These are phyloP conservation scores for Xiphophorus birchmanni DNA, from an alignment of 2,797 vertebrate species.

Conservation along the genomic window DNA sequence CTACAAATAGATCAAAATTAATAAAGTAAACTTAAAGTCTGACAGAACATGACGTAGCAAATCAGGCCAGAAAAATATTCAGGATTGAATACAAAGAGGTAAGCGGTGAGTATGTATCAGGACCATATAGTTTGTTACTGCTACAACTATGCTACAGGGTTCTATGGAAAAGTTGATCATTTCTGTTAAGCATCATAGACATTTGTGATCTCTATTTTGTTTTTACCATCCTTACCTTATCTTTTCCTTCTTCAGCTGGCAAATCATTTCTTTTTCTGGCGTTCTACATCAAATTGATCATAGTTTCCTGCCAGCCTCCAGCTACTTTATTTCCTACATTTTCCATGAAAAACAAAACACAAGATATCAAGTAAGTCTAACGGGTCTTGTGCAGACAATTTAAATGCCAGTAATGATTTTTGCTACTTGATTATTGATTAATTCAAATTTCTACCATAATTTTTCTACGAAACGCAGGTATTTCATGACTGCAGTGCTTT, in stretches of 20 bases:
- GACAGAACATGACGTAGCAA: not conserved
- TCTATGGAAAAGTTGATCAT: not conserved
- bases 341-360: not conserved
- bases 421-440: not conserved
- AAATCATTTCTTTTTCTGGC: not conserved
- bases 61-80: not conserved
- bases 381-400: not conserved
- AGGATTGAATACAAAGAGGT: not conserved
- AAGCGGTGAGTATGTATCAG: not conserved
- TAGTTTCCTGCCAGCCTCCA: not conserved
- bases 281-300: not conserved
- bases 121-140: not conserved
- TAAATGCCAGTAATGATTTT: not conserved
- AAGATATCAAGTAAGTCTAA: not conserved
- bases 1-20: not conserved
- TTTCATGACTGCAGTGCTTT: not conserved
- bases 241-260: not conserved
- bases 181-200: not conserved
- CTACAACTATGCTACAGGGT: not conserved
- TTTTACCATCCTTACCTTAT: not conserved
- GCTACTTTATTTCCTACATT: not conserved
- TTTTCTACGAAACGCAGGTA: not conserved
- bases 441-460: not conserved
- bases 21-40: not conserved
- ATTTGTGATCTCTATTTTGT: not conserved